Evolutionary conservation across 2,113 vertebrate species (phyloP), one percentile per base, ranked within the genome.

Genomic region (Noctilio leporinus): DNA sequence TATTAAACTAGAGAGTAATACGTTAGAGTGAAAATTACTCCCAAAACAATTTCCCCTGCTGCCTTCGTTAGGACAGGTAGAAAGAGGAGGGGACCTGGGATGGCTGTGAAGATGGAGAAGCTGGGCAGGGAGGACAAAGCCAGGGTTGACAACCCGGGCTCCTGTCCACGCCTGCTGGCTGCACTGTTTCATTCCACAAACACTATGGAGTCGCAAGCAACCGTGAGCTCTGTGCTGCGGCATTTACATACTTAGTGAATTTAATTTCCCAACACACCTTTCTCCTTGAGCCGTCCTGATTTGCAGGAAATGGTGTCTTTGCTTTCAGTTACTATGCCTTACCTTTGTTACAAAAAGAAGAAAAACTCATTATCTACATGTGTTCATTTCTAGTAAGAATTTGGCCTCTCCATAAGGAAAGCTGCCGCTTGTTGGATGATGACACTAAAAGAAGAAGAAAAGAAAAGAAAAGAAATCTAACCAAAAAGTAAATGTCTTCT

Each of bases 301-400:
- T 55, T 75, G 59, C 62, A 51, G 64, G 40, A 85, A 83, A 95
- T 55, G 72, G 73, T 9, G 26, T 16, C 65, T 40, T 22, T 75
- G 75, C 26, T 91, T 82, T 94, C 26, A 7, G 7, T 57, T 55
- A 62, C 9, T 72, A 62, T 38, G 30, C 65, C 5, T 80, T 69
- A 30, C 26, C 26, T 83, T 55, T 51, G 67, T 47, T n/a, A 70
- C 35, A 9, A 49, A 87, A 85, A 17, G 51, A 4, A 85, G 22
- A 53, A 7, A 81, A 70, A 38, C 3, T 6, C 82, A 47, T 51
- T 1, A 7, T 20, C 5, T 4, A 16, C 2, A 1, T 1, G 2
- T 82, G 70, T 64, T 90, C 16, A 76, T 86, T 84, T 73, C 51
- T 22, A 38, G 40, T 65, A 33, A 47, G 78, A 91, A 43, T 77